phyloP scores from a whole-genome alignment of 2,888 invertebrate species.

The Chrysodeixis includens region DNA sequence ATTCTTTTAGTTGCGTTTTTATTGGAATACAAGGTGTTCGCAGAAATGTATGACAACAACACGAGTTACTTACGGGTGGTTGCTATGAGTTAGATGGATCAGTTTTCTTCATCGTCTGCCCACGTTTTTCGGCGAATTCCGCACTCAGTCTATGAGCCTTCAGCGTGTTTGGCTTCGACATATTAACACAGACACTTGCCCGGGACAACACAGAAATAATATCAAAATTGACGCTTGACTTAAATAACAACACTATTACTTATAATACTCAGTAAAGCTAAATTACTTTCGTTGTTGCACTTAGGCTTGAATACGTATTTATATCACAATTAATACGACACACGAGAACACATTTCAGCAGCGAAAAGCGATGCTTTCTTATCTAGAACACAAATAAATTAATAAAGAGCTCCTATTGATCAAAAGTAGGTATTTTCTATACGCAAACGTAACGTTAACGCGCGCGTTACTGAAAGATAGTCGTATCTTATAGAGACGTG shows the following conservation, averaged over 20 bases:
- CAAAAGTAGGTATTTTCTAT: slow-evolving; percentile 72
- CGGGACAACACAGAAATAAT: slow-evolving; percentile 57
- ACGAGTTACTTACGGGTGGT: slow-evolving; percentile 81
- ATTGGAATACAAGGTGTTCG: not conserved
- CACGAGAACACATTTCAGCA: slow-evolving; percentile 66
- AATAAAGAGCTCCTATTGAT: slow-evolving; percentile 85
- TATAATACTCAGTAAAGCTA: slow-evolving; percentile 67
- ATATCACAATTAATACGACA: slow-evolving; percentile 70
- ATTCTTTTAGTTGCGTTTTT: not conserved
- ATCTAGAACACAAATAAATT: slow-evolving; percentile 85
- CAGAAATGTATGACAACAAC: slow-evolving; percentile 36
- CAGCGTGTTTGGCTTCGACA: slow-evolving; percentile 86
- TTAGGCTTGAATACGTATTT: slow-evolving; percentile 66
- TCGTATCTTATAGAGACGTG: slow-evolving; percentile 41
- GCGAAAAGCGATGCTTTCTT: slow-evolving; percentile 72
- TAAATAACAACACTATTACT: slow-evolving; percentile 64
- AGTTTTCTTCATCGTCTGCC: slow-evolving; percentile 79
- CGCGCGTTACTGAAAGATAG: slow-evolving; percentile 44
- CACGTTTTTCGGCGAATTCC: slow-evolving; percentile 85
- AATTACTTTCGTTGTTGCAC: slow-evolving; percentile 73
- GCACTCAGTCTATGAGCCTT: slow-evolving; percentile 87
- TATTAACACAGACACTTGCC: slow-evolving; percentile 73
- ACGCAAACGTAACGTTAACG: slow-evolving; percentile 49
- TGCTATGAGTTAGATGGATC: slow-evolving; percentile 86
- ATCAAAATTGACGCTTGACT: slow-evolving; percentile 63